Percentiles rank a stretch among this genome's conserved stretches.
phyloP scores from a whole-genome alignment of 1,140 invertebrate species.

The Leptinotarsa undecemlineata region DNA sequence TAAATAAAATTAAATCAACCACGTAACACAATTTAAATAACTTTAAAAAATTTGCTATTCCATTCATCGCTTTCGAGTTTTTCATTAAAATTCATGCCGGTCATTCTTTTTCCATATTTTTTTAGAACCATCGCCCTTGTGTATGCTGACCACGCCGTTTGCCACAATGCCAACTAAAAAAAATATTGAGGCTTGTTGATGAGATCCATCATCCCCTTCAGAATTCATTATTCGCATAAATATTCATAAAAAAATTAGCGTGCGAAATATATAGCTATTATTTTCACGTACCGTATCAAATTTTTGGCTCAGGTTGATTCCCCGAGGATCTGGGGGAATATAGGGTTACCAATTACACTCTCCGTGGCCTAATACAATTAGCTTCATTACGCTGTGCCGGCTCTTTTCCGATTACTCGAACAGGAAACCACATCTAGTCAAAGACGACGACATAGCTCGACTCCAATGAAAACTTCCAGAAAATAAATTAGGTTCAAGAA shows the following conservation, averaged over 20 bases:
- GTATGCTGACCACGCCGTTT: not conserved
- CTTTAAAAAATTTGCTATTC: too few species aligned
- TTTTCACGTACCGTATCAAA: slow-evolving; percentile 15
- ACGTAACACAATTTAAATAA: too few species aligned
- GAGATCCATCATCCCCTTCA: not conserved
- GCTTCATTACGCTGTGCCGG: slow-evolving; percentile 43
- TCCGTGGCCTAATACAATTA: slow-evolving; percentile 47
- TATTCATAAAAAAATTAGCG: not conserved
- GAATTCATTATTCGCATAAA: slow-evolving; percentile 3
- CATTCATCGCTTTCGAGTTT: too few species aligned
- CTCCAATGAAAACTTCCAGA: not conserved
- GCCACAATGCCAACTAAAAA: not conserved
- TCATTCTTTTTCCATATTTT: not conserved
- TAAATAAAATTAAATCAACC: too few species aligned
- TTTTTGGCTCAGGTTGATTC: slow-evolving; percentile 42
- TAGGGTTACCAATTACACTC: slow-evolving; percentile 50
- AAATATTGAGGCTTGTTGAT: not conserved
- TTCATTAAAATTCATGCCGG: not conserved
- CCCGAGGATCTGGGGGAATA: slow-evolving; percentile 28
- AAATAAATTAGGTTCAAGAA: slow-evolving; percentile 5
- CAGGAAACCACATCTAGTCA: slow-evolving; percentile 24
- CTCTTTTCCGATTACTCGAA: slow-evolving; percentile 30
- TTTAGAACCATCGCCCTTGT: not conserved
- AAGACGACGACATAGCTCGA: not conserved
- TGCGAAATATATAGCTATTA: slow-evolving; percentile 8